A percentile compares a stretch with the other conserved stretches of the same genome.
These are phyloP conservation scores for Busseola fusca DNA, from an alignment of 2,888 invertebrate species.

Conservation along the genomic window DNA sequence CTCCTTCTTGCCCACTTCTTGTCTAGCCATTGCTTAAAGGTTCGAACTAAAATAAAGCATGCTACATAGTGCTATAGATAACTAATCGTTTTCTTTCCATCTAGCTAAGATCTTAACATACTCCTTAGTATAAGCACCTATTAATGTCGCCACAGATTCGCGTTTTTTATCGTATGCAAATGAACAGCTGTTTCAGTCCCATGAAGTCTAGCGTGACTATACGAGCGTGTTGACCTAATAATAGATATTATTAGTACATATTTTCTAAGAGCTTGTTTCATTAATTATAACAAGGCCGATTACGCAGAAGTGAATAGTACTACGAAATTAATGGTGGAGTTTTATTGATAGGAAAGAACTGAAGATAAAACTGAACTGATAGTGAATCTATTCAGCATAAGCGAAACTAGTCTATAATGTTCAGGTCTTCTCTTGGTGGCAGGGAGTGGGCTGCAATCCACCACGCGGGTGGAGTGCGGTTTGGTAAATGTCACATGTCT, in stretches of 20 bases:
- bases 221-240: constrained; percentile 20
- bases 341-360: constrained; percentile 16
- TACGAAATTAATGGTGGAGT: constrained; percentile 13
- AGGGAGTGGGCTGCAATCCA: no score
- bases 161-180: not conserved
- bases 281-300: constrained; percentile 34
- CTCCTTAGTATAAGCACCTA: not conserved
- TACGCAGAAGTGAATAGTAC: constrained; percentile 35
- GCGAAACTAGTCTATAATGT: no score
- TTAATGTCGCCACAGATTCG: not conserved
- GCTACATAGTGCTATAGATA: no score
- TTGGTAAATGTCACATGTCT: no score
- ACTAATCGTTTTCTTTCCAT: not conserved
- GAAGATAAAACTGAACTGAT: constrained; percentile 5
- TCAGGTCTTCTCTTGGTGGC: no score
- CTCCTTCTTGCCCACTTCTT: no score
- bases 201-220: constrained; percentile 19
- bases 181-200: constrained; percentile 20
- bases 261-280: constrained; percentile 23
- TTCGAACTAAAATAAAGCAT: no score
- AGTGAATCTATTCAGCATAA: no score
- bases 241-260: constrained; percentile 23
- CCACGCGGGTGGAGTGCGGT: no score
- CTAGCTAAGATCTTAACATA: not conserved
- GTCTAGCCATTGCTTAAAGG: no score